These are phyloP conservation scores for Tanypteryx hageni DNA, from an alignment of 2,888 invertebrate species.

Conservation along the genomic window DNA sequence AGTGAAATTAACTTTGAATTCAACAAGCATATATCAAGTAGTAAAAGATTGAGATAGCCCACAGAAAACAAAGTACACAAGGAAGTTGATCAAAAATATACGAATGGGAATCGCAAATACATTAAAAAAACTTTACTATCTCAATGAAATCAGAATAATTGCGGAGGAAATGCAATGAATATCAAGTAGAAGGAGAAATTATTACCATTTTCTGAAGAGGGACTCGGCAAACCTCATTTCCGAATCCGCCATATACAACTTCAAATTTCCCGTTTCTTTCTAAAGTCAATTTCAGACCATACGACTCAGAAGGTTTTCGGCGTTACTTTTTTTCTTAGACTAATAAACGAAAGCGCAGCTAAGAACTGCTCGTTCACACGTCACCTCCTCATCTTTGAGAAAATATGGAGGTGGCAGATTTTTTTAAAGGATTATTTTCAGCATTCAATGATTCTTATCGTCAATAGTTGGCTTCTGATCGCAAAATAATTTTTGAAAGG, in stretches of 20 bases:
- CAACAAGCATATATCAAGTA: neutral
- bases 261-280: neutral
- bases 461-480: neutral
- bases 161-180: slow-evolving; percentile 10
- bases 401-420: neutral
- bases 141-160: neutral
- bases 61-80: neutral
- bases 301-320: neutral
- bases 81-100: neutral
- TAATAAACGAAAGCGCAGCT: neutral
- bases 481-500: neutral
- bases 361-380: neutral
- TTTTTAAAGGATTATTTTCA: neutral
- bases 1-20: no score
- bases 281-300: neutral
- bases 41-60: neutral
- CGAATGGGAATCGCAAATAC: neutral
- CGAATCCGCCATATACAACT: neutral
- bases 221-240: neutral
- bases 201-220: neutral
- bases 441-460: neutral
- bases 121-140: neutral
- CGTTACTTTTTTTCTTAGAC: no score
- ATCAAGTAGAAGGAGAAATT: neutral
- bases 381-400: neutral